Percentiles rank a stretch among this genome's conserved stretches.
phyloP scores from a whole-genome alignment of 2,888 invertebrate species.

The Eretmocerus hayati region DNA sequence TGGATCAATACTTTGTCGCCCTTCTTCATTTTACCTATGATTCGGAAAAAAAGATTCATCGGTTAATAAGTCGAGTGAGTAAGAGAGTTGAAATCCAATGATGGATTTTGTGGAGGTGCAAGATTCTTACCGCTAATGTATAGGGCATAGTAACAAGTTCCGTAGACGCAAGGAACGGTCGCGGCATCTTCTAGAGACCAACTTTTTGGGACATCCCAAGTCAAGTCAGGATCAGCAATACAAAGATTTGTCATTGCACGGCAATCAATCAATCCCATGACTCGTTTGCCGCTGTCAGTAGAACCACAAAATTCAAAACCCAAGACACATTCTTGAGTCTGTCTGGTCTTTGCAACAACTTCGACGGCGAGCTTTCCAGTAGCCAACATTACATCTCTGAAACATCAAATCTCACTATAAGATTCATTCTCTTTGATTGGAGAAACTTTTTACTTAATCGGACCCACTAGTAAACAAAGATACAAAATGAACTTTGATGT shows the following conservation, averaged over 20 bases:
- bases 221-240: slow-evolving; percentile 46
- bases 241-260: slow-evolving; percentile 51
- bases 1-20: slow-evolving; percentile 49
- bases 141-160: slow-evolving; percentile 57
- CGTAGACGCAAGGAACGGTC: slow-evolving; percentile 59
- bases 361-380: slow-evolving; percentile 84
- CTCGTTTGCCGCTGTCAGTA: slow-evolving; percentile 43
- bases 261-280: slow-evolving; percentile 46
- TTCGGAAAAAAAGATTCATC: slow-evolving; percentile 37
- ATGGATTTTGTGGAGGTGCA: background rate
- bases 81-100: background rate
- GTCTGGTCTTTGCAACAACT: slow-evolving; percentile 62
- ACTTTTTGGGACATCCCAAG: slow-evolving; percentile 53
- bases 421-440: too few relatives aligned
- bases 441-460: too few relatives aligned
- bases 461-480: too few relatives aligned
- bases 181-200: slow-evolving; percentile 62
- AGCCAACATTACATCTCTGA: slow-evolving; percentile 85
- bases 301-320: slow-evolving; percentile 66
- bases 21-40: slow-evolving; percentile 48
- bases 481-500: too few relatives aligned
- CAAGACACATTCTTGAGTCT: slow-evolving; percentile 59
- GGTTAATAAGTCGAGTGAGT: too few relatives aligned
- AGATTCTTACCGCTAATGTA: slow-evolving; percentile 49
- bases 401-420: background rate